phyloP scores from a whole-genome alignment of 2,797 vertebrate genomes.

The Danio kyathit region DNA sequence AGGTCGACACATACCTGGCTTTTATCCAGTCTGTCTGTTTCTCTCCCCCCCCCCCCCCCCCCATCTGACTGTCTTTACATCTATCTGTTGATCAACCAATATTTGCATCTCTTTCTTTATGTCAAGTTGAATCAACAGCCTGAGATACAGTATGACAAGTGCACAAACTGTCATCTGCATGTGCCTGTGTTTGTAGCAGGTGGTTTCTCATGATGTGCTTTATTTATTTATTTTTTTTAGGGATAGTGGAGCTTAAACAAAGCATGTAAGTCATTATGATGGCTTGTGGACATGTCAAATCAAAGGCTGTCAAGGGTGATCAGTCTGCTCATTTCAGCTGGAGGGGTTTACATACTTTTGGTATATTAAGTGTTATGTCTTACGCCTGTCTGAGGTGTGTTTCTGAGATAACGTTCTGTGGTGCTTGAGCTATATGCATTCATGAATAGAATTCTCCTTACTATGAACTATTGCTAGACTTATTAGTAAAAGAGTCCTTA shows the following conservation, averaged over 20 bases:
- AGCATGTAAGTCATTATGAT: constrained; percentile 33
- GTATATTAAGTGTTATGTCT: constrained; percentile 22
- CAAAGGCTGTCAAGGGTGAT: constrained; percentile 46
- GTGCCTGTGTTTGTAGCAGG: constrained; percentile 1
- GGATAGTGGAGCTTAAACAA: neutral
- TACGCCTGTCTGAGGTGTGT: neutral
- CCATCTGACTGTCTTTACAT: neutral
- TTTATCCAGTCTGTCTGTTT: constrained; percentile 23
- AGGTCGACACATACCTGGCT: constrained; percentile 56
- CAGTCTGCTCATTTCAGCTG: constrained; percentile 26
- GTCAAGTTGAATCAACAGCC: neutral
- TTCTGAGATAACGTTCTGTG: neutral
- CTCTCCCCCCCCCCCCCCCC: neutral
- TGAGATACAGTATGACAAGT: neutral
- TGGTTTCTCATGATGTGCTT: constrained; percentile 16
- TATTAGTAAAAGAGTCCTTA: neutral
- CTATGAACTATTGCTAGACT: neutral
- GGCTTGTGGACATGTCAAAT: constrained; percentile 22
- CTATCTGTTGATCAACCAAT: constrained; percentile 5
- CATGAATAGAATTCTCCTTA: neutral
- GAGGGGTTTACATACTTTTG: constrained; percentile 24
- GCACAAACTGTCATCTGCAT: neutral
- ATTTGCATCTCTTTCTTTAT: constrained; percentile 7
- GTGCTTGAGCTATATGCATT: neutral
- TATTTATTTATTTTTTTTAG: neutral